These are phyloP conservation scores for Panurus biarmicus DNA, from an alignment of 2,113 vertebrate genomes.

Conservation along the genomic window DNA sequence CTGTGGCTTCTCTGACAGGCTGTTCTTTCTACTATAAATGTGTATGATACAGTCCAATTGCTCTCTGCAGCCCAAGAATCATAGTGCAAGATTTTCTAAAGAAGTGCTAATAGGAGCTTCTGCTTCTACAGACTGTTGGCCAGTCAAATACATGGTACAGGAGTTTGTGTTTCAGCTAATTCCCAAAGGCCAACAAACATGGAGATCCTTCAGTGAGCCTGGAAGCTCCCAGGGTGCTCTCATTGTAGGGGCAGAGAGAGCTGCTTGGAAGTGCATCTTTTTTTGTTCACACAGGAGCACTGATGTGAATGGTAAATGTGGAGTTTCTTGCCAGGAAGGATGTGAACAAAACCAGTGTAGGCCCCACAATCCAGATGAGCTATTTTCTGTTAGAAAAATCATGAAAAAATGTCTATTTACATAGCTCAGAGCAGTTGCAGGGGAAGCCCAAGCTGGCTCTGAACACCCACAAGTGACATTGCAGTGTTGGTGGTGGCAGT, in stretches of 20 bases:
- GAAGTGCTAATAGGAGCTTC: not conserved
- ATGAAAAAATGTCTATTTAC: not conserved
- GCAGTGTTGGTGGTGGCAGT: not conserved
- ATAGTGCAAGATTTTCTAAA: not conserved
- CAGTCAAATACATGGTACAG: accelerated
- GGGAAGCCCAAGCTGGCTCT: not conserved
- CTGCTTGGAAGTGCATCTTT: not conserved
- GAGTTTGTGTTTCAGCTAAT: not conserved
- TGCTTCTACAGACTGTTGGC: not conserved
- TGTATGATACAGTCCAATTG: not conserved
- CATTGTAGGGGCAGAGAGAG: not conserved
- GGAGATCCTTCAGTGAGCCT: not conserved
- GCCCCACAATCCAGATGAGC: not conserved
- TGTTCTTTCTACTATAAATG: not conserved
- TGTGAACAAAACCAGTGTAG: not conserved
- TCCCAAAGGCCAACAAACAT: not conserved
- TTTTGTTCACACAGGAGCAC: not conserved
- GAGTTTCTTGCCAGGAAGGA: not conserved
- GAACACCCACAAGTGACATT: not conserved
- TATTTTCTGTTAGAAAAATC: not conserved
- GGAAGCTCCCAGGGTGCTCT: not conserved
- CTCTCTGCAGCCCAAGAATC: not conserved
- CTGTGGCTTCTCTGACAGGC: not conserved
- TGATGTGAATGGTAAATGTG: not conserved
- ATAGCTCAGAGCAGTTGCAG: not conserved